These are phyloP conservation scores for Melanotaenia duboulayi DNA, from an alignment of 2,113 vertebrate species.

Conservation along the genomic window DNA sequence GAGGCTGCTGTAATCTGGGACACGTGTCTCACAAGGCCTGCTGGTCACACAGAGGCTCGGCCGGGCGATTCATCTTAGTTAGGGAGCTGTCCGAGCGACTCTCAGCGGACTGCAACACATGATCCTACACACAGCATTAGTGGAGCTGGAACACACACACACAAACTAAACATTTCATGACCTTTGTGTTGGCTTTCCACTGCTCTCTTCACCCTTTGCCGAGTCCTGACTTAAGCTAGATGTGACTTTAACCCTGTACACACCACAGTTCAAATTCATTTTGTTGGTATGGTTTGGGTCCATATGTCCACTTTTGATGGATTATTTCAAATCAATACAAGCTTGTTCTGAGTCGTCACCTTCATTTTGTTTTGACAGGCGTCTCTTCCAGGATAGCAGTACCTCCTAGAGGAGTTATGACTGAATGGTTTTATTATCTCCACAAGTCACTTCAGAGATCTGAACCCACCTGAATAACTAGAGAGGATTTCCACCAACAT, in stretches of 20 bases:
- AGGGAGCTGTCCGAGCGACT: slow-evolving; percentile 66
- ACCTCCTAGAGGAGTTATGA: too few species aligned
- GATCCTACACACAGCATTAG: slow-evolving; percentile 26
- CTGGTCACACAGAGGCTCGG: slow-evolving; percentile 41
- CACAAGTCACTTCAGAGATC: too few species aligned
- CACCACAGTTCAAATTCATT: too few species aligned
- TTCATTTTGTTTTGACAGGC: too few species aligned
- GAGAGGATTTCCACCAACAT: too few species aligned
- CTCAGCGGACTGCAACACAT: slow-evolving; percentile 44
- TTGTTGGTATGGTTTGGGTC: too few species aligned
- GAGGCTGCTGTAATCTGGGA: slow-evolving; percentile 60
- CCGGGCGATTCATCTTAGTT: slow-evolving; percentile 74
- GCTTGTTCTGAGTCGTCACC: too few species aligned
- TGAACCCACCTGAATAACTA: too few species aligned
- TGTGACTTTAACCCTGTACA: background rate
- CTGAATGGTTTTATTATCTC: too few species aligned
- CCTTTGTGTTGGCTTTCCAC: slow-evolving; percentile 10
- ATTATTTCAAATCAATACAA: too few species aligned
- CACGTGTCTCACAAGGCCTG: slow-evolving; percentile 45
- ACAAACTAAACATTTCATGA: slow-evolving; percentile 20
- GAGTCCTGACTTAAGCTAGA: background rate
- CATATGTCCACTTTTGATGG: too few species aligned
- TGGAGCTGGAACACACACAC: slow-evolving; percentile 19
- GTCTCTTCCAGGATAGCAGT: too few species aligned
- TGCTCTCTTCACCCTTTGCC: background rate